phyloP scores from a whole-genome alignment of 2,113 vertebrate species.

The Vulpes ferrilata region DNA sequence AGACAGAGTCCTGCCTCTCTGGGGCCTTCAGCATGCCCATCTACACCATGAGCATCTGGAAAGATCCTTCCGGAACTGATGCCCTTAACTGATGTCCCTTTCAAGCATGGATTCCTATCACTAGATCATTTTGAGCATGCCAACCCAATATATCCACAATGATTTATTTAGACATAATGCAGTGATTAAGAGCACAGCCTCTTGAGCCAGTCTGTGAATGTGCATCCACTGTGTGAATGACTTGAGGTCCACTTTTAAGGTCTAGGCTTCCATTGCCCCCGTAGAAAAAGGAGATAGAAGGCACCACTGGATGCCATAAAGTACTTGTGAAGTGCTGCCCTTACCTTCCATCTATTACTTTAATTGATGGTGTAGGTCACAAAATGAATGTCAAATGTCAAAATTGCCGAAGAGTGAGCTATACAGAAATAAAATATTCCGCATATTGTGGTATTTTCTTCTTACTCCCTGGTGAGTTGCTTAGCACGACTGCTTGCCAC shows the following conservation, averaged over 20 bases:
- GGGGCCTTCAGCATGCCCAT: background rate
- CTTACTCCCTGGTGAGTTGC: background rate
- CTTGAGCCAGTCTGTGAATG: background rate
- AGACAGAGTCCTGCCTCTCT: background rate
- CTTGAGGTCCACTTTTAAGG: background rate
- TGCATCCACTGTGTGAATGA: background rate
- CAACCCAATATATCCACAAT: background rate
- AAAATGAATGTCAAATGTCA: background rate
- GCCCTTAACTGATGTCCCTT: background rate
- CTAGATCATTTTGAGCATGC: background rate
- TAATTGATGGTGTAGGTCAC: background rate
- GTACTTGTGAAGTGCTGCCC: background rate
- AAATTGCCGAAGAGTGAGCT: slow-evolving; percentile 24
- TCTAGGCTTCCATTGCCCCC: background rate
- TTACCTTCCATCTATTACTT: background rate
- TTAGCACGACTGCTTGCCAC: background rate
- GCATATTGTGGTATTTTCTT: background rate
- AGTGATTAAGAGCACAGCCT: background rate
- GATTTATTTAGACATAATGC: background rate
- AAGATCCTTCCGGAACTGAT: background rate
- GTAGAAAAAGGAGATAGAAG: background rate
- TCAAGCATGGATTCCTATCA: background rate
- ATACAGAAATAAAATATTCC: slow-evolving; percentile 31
- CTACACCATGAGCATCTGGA: background rate
- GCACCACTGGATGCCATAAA: background rate